Evolutionary conservation across 2,888 invertebrate genomes (phyloP), one percentile per base, ranked within the genome.

Genomic region (Zygothrica quintamaculata): DNA sequence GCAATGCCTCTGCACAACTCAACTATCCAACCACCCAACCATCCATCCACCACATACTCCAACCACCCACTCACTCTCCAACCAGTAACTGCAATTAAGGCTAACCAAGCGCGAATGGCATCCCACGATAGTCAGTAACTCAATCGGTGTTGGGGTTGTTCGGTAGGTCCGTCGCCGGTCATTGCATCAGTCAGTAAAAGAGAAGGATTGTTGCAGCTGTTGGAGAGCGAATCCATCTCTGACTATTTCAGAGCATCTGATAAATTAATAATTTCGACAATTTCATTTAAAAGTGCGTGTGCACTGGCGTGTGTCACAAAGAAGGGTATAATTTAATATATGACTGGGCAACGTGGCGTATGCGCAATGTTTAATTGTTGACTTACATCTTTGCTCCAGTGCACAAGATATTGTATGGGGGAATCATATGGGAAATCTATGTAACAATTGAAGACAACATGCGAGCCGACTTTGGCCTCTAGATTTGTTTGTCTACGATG

Each of bases 311-410:
- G 65, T 48, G 61, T 43, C 59, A 56, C 59, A 53, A 11, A 13
- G 36, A 34, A 53, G 25, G n/a, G 25, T 12, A 55, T 22, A 13
- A n/a, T 15, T 6, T 22, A 18, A 15, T 9, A 31, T 40, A 29
- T 37, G 29, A 12, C 4, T 18, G 43, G 12, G 3, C 13, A 50
- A 42, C 40, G n/a, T 11, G 26, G 3, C 51, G 47, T 39, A 55
- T 65, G 42, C 29, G 47, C 4, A 25, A 15, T 11, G 50, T 34
- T 51, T 36, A 15, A 33, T 43, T 18, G 73, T 34, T 34, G 18
- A 92, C 95, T 95, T 92, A 96, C 96, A 89, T 96, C 96, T 92
- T 96, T 97, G 88, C 95, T 96, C 98, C 98, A 98, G 89, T 95
- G 94, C 57, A 98, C 93, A 85, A 96, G 94, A 91, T 97, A 97